Base-by-base conservation (phyloP, 1,140 invertebrate species). In the Solen grandis region DNA sequence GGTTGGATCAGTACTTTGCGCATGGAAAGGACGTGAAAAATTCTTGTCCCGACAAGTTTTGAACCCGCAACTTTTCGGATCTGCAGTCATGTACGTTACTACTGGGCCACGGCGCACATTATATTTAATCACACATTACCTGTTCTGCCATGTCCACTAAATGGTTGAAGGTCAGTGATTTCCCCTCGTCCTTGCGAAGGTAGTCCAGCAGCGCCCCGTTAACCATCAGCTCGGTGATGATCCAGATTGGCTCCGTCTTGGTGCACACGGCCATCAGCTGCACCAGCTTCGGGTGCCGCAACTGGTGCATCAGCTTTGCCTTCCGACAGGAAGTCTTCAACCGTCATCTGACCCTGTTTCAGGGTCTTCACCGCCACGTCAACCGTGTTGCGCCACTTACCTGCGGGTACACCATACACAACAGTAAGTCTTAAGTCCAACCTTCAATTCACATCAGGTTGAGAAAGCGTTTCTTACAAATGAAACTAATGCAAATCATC, bases 251-350 rank as follows among this genome's bases (percentile, higher is more conserved):
- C 92, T 99, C 98, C 89, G 98, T 97, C 85, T 97, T 95, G 10
- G 98, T 99, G 90, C 99, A 99, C 14, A 99, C 98, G 19, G 98
- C 99, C 92, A 99, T 98, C 59, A 99, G 93, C 89, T 99, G 97
- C 85, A 99, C 99, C 22, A 99, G 94, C 93, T 99, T 99, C 41
- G 93, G 95, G 93, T 99, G 98, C 66, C 97, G 94, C 59, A 93
- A 93, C 93, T 98, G 98, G 92, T 99, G 99, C 99, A 99, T 99
- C 60, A 99, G 99, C 93, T 99, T 97, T 22, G 99, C 99, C 93
- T n/a, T 99, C 99, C 4, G 97, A 96, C 70, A 99, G 94, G 94
- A 99, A 99, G 93, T 99, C 98, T 92, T 97, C 96, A 1, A 97
- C 96, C 14, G 97, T 98, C 98, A 99, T 99, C 38, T 97, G 97